Percentiles rank a stretch among this genome's conserved stretches.
phyloP scores from a whole-genome alignment of 2,113 vertebrate species.

The Dissostichus mawsoni region DNA sequence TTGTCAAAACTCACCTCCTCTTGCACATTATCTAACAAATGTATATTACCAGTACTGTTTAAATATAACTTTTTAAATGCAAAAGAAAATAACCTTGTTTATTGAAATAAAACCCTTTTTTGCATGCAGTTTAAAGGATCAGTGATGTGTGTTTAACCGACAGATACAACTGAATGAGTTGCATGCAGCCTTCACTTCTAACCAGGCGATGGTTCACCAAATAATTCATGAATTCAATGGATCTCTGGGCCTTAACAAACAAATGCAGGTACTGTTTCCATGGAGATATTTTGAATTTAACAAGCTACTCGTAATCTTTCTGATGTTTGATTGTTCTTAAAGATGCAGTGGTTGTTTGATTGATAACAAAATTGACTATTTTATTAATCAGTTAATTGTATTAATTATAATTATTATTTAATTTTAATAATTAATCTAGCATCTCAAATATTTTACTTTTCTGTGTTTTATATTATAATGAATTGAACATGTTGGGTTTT shows the following conservation, averaged over 20 bases:
- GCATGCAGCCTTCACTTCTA: slow-evolving; percentile 87
- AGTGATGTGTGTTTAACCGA: slow-evolving; percentile 59
- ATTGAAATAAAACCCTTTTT: not conserved
- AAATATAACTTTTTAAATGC: not conserved
- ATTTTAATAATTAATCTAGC: too few species aligned
- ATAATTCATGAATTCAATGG: slow-evolving; percentile 69
- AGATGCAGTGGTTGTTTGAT: too few species aligned
- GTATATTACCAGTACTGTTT: not conserved
- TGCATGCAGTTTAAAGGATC: not conserved
- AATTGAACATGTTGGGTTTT: too few species aligned
- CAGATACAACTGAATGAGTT: slow-evolving; percentile 87
- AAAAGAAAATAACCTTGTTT: not conserved
- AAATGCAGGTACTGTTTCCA: slow-evolving; percentile 86
- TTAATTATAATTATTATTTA: too few species aligned
- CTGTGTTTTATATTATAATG: too few species aligned
- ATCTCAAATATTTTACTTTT: too few species aligned
- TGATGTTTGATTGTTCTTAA: not conserved
- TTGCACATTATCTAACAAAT: too few species aligned
- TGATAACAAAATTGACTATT: too few species aligned
- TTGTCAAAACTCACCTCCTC: too few species aligned
- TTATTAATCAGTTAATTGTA: too few species aligned
- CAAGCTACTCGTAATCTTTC: not conserved
- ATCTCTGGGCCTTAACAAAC: slow-evolving; percentile 66
- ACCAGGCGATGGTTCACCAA: slow-evolving; percentile 79
- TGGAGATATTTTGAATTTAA: not conserved